Percentiles rank a stretch among this genome's conserved stretches.
These are phyloP conservation scores for Phymatocera aterrima DNA, from an alignment of 2,888 invertebrate species.

Conservation along the genomic window DNA sequence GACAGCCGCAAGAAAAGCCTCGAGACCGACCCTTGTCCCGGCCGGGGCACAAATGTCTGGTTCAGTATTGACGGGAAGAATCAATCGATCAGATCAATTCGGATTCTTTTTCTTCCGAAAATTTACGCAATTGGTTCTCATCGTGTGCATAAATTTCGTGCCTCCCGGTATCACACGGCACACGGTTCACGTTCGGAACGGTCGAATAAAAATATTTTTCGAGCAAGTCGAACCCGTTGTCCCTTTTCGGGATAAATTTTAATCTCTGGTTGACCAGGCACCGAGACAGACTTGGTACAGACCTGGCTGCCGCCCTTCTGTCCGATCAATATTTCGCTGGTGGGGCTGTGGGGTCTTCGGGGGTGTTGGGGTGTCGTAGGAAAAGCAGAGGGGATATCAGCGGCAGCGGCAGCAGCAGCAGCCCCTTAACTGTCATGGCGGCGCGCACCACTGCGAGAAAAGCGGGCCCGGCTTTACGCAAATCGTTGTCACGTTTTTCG, in stretches of 20 bases:
- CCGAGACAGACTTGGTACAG: slow-evolving; percentile 58
- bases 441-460: slow-evolving; percentile 70
- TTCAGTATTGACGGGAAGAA: not conserved
- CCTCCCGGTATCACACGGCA: not conserved
- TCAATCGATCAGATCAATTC: slow-evolving; percentile 8
- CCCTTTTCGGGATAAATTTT: not conserved
- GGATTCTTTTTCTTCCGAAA: too few relatives aligned
- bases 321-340: slow-evolving; percentile 74
- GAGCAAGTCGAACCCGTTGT: not conserved
- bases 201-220: not conserved
- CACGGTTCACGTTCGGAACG: not conserved
- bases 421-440: slow-evolving; percentile 69
- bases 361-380: slow-evolving; percentile 55
- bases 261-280: slow-evolving; percentile 3
- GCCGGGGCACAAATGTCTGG: not conserved
- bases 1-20: not conserved
- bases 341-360: slow-evolving; percentile 66
- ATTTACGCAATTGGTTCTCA: not conserved
- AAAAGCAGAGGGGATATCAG: slow-evolving; percentile 51
- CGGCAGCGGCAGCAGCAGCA: slow-evolving; percentile 50
- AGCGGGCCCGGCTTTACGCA: slow-evolving; percentile 61
- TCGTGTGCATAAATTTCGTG: not conserved
- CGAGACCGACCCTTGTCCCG: not conserved
- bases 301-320: slow-evolving; percentile 73
- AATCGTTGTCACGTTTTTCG: slow-evolving; percentile 46